A percentile compares a stretch with the other conserved stretches of the same genome.
Conservation (phyloP, 1,140 invertebrate genomes). For the Drosophila paulistorum region DNA sequence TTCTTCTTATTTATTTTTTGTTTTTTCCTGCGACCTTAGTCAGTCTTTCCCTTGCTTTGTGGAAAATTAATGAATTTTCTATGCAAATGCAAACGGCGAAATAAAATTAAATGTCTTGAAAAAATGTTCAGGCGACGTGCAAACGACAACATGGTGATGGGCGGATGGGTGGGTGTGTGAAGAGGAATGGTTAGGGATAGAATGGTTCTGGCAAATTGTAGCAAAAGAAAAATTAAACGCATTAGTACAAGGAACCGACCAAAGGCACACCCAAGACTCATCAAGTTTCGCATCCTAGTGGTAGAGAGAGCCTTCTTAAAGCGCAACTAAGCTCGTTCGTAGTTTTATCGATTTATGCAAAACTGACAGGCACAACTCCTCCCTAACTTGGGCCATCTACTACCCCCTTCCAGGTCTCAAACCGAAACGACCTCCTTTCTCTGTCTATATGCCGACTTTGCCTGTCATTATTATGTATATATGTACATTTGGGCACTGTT, state of each 20-base stretch:
- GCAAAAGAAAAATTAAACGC: constrained; percentile 77
- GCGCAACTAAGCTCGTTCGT: constrained; percentile 51
- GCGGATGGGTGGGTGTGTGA: too few species aligned
- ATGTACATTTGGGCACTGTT: constrained; percentile 56
- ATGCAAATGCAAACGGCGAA: constrained; percentile 75
- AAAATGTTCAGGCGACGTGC: constrained; percentile 72
- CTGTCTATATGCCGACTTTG: constrained; percentile 7
- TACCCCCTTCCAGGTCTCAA: neutral
- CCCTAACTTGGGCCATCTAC: too few species aligned
- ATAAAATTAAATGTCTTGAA: constrained; percentile 76
- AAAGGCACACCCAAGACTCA: constrained; percentile 17
- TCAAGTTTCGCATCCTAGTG: constrained; percentile 12
- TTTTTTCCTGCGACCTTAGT: constrained; percentile 4
- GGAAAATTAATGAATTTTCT: constrained; percentile 78
- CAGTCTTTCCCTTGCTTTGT: constrained; percentile 25
- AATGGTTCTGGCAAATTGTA: constrained; percentile 61
- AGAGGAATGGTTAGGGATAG: neutral
- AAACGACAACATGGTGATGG: constrained; percentile 37
- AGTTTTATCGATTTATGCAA: constrained; percentile 72
- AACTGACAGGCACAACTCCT: constrained; percentile 32
- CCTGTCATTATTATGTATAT: constrained; percentile 66
- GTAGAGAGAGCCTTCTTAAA: constrained; percentile 35
- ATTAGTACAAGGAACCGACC: constrained; percentile 51
- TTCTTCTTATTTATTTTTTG: constrained; percentile 23
- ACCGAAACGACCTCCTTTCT: neutral